phyloP scores from a whole-genome alignment of 2,888 invertebrate genomes.

The Dicyrtomina minuta region DNA sequence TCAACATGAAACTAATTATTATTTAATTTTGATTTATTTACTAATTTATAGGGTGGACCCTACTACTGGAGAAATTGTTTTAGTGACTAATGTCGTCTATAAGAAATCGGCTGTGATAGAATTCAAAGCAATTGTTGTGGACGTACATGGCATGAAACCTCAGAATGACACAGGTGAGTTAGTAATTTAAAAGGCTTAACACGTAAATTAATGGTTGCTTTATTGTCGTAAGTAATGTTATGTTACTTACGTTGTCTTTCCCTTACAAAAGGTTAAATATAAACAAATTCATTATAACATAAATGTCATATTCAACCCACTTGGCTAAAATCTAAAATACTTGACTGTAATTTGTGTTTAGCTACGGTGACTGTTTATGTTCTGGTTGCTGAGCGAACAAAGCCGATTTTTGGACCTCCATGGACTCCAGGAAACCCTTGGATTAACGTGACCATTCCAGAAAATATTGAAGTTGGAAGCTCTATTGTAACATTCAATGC shows the following conservation, averaged over 20 bases:
- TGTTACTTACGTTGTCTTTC: no score
- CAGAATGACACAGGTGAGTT: conserved; percentile 61
- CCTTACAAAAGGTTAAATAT: no score
- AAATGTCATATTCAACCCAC: no score
- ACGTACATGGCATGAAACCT: conserved; percentile 67
- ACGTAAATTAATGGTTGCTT: no score
- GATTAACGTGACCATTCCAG: conserved; percentile 69
- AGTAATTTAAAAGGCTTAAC: no score
- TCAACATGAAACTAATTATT: no score
- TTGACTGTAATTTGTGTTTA: conserved; percentile 52
- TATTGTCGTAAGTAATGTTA: no score
- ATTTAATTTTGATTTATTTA: conserved; percentile 1
- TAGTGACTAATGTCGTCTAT: conserved; percentile 69
- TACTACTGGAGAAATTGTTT: conserved; percentile 68
- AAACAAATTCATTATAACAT: no score
- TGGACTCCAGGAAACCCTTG: conserved; percentile 72
- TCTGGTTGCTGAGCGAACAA: conserved; percentile 74
- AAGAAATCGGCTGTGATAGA: conserved; percentile 74
- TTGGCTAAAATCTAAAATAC: no score
- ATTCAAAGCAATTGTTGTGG: conserved; percentile 69
- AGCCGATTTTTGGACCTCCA: conserved; percentile 69
- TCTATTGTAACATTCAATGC: conserved; percentile 69
- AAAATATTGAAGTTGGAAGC: conserved; percentile 75
- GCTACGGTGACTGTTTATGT: conserved; percentile 75
- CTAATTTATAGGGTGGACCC: conserved; percentile 67